These are phyloP conservation scores for Eupelmus urozonus DNA, from an alignment of 2,888 invertebrate species.

Conservation along the genomic window DNA sequence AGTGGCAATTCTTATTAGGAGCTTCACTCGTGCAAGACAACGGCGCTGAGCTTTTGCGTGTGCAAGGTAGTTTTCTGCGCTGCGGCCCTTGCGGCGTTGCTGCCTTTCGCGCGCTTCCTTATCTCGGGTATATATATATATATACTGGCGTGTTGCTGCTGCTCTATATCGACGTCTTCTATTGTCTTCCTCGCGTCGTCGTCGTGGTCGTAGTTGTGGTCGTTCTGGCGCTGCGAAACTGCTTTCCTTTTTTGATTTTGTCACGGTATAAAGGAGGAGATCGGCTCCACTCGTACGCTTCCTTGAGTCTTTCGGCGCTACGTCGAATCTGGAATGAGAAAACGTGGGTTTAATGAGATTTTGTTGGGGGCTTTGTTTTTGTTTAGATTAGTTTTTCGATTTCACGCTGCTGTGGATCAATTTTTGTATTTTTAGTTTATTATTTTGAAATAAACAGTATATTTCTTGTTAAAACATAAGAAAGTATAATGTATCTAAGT, in stretches of 20 bases:
- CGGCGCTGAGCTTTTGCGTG: not conserved
- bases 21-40: not conserved
- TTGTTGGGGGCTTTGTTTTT: too few relatives aligned
- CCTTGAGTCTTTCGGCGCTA: slow-evolving; percentile 67
- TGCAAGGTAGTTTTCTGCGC: not conserved
- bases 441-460: too few relatives aligned
- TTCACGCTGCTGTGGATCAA: too few relatives aligned
- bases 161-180: not conserved
- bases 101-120: not conserved
- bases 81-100: not conserved
- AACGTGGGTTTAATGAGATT: not conserved
- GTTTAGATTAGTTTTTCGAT: too few relatives aligned
- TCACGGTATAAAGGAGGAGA: slow-evolving; percentile 58
- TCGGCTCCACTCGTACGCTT: slow-evolving; percentile 63
- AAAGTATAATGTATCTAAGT: too few relatives aligned
- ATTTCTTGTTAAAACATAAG: too few relatives aligned
- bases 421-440: too few relatives aligned
- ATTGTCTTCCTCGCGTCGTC: not conserved
- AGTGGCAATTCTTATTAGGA: not conserved
- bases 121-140: too few relatives aligned
- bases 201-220: not conserved
- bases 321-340: slow-evolving; percentile 70
- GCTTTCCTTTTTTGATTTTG: slow-evolving; percentile 38
- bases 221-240: slow-evolving; percentile 16
- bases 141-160: not conserved